Conservation (phyloP, 2,797 vertebrate genomes). For the Enteromius radiatus region DNA sequence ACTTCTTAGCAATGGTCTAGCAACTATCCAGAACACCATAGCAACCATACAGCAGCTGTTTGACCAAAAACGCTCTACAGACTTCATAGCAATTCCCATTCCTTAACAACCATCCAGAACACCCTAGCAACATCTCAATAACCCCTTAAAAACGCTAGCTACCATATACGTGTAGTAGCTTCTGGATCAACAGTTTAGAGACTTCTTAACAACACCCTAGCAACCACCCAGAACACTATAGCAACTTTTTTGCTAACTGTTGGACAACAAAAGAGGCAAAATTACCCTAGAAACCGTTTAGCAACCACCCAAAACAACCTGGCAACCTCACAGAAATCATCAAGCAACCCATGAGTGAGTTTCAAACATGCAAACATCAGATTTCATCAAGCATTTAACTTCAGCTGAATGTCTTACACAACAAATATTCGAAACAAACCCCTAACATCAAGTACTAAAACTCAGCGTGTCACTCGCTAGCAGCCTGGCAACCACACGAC, state of each 20-base stretch:
- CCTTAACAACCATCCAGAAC: not conserved
- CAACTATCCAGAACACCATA: not conserved
- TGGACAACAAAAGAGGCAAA: not conserved
- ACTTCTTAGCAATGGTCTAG: not conserved
- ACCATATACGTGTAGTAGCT: not conserved
- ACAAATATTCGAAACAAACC: slow-evolving; percentile 7
- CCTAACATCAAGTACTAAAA: not conserved
- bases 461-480: not conserved
- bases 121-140: too few relatives aligned
- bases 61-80: not conserved
- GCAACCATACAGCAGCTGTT: too few relatives aligned
- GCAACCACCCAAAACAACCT: not conserved
- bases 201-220: not conserved
- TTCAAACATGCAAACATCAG: not conserved
- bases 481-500: slow-evolving; percentile 42
- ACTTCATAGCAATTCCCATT: not conserved
- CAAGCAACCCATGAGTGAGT: not conserved
- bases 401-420: not conserved
- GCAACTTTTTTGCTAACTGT: not conserved
- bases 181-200: not conserved
- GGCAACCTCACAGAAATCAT: not conserved
- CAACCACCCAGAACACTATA: too few relatives aligned
- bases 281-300: not conserved
- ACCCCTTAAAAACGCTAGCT: not conserved
- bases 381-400: not conserved